Base-by-base conservation (phyloP, 2,888 invertebrate genomes). In the Chymomyza amoena region DNA sequence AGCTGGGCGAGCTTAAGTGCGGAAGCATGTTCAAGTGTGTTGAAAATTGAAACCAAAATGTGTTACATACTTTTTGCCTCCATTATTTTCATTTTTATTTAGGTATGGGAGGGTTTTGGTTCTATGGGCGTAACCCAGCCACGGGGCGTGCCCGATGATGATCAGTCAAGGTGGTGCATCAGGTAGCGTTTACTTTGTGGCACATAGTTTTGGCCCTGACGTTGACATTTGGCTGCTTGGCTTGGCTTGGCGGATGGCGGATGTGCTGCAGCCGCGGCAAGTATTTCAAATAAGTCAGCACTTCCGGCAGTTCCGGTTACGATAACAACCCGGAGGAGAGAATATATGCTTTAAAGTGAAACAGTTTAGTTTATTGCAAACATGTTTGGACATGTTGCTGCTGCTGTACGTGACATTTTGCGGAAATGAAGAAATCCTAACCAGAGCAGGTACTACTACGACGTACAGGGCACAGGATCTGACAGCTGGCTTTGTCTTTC, bases 11-110 rank as follows among this genome's bases (percentile, higher is more conserved):
- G 75, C 82, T 83, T 84, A 88, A 89, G 88, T 88, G 88, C 89
- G 86, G 86, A 89, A 89, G 80, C 89, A 87, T 89, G 89, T 89
- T 89, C 80, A 89, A 89, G 89, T 88, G 79, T 84, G 79, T 78
- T 85, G 79, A 76, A 84, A 84, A 84, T 84, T 83, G 80, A 79
- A 81, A 84, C 75, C 79, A 68, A 78, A 18, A 25, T 25, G 57
- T 57, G 16, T 54, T n/a, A 45, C n/a, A n/a, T 45, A 45, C 39
- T 45, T 45, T 13, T 45, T 45, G 10, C 13, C 13, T 45, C 36
- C 9, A 36, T 36, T 36, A 25, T 25, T 25, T 25, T 32, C 32
- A 32, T 32, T 32, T 32, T 6, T 9, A 3, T 6, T 32, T 0
- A 6, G 32, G 32, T 32, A 9, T 13, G 39, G 39, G 39, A 13